These are phyloP conservation scores for Drosophila quadrilineata DNA, from an alignment of 1,140 invertebrate genomes.

Conservation along the genomic window DNA sequence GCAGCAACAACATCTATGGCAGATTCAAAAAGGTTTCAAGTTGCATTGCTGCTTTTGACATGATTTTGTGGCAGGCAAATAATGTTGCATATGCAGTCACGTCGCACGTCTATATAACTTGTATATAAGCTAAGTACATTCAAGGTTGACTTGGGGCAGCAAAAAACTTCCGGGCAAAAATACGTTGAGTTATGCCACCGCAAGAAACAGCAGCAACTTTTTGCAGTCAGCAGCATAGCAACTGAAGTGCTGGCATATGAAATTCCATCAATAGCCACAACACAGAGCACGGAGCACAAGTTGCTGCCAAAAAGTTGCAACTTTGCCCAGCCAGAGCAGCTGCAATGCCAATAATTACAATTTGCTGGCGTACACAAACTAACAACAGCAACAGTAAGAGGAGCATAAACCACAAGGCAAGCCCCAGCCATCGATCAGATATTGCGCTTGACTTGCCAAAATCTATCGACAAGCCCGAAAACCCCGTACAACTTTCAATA, in stretches of 20 bases:
- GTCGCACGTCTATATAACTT: background rate
- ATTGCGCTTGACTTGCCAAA: conserved; percentile 49
- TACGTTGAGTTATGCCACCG: background rate
- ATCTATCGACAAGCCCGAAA: conserved; percentile 43
- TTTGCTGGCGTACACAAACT: conserved; percentile 41
- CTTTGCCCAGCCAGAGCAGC: conserved; percentile 15
- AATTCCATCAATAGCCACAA: conserved; percentile 61
- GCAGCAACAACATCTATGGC: too few relatives aligned
- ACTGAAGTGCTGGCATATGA: conserved; percentile 57
- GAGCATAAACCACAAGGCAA: conserved; percentile 7
- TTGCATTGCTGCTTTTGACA: background rate
- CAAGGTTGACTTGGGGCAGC: conserved; percentile 6
- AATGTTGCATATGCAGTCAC: conserved; percentile 14
- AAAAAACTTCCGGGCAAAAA: conserved; percentile 3
- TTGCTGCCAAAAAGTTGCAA: conserved; percentile 23
- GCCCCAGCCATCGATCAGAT: conserved; percentile 48
- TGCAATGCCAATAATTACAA: conserved; percentile 70
- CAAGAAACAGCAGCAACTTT: conserved; percentile 1
- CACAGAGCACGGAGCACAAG: too few relatives aligned
- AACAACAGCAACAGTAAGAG: conserved; percentile 12
- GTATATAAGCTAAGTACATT: background rate
- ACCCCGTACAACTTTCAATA: conserved; percentile 54
- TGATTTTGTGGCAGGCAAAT: too few relatives aligned
- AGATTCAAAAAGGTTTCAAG: background rate
- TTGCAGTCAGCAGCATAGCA: conserved; percentile 28